Base-by-base conservation (phyloP, 64 coral and sea anemone species). In the Pachyseris speciosa region DNA sequence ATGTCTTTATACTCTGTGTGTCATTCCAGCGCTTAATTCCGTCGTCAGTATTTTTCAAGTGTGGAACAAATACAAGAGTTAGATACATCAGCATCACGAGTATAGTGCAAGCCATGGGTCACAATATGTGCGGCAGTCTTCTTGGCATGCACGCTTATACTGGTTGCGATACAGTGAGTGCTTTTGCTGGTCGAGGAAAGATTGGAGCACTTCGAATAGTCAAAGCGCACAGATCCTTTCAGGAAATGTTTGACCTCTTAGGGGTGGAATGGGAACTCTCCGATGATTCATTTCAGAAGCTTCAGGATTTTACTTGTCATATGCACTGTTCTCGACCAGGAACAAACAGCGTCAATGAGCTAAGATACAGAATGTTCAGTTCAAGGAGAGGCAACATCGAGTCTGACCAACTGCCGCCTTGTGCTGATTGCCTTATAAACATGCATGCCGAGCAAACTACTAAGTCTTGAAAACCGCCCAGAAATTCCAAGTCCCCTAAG, bases 321-420 rank as follows among this genome's bases (percentile, higher is more conserved):
- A 32, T 92, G 51, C 86, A 86, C 41, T 16, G 37, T 28, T 55
- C 55, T 34, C 34, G 60, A 1, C 38, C 69, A 75, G 53, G 72
- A 63, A 92, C 69, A 20, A 64, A 26, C 29, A 40, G 32, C 15
- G 44, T 85, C 37, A 85, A 75, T 76, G 51, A 85, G 51, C 31
- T 76, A 12, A 36, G 61, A 37, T 89, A 78, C 52, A 74, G 77
- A 24, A 50, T 94, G 26, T 94, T 94, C 60, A 64, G 92, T 64
- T 61, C 85, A 26, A 94, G 75, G 84, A 75, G 64, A 75, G 92
- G 92, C 20, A 61, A 89, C 63, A 71, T 74, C 44, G 80, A 89
- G 4, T 89, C 87, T 32, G 36, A 34, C 44, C 80, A 88, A 42
- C 63, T 94, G 5, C 75, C 84, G 33, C 84, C 91, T 34, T 87